Evolutionary conservation across 2,113 vertebrate species (phyloP).

Genomic region (Vanacampus margaritifer): DNA sequence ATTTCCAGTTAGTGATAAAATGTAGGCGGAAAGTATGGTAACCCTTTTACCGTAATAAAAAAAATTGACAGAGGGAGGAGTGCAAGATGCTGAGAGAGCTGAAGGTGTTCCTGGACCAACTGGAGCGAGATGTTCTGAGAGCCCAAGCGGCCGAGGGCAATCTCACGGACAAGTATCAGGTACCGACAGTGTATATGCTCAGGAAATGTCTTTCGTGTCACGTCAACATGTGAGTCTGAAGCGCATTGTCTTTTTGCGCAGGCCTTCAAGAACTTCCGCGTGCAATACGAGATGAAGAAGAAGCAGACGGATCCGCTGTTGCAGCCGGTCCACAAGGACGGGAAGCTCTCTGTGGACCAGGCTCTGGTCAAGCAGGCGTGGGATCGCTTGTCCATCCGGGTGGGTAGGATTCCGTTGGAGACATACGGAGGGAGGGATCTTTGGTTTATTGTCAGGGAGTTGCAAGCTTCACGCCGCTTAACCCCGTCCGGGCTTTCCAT

Average conservation of each 20-base stretch:
- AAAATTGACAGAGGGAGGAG: constrained; percentile 82
- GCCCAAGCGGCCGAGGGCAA: constrained; percentile 83
- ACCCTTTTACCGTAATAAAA: constrained; percentile 8
- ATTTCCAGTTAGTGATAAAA: constrained; percentile 1
- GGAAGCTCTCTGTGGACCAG: constrained; percentile 93
- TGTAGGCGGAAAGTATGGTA: neutral
- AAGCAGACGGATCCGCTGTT: constrained; percentile 84
- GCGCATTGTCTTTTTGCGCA: constrained; percentile 40
- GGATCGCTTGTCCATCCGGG: constrained; percentile 87
- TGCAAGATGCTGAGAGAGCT: constrained; percentile 82
- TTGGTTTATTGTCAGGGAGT: too few relatives aligned
- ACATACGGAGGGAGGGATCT: too few relatives aligned
- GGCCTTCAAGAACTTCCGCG: constrained; percentile 88
- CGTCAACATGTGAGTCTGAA: neutral
- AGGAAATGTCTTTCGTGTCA: neutral
- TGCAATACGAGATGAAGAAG: constrained; percentile 90
- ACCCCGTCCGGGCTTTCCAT: too few relatives aligned
- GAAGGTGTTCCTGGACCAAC: constrained; percentile 92
- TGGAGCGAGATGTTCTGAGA: constrained; percentile 88
- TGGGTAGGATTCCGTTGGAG: constrained; percentile 36
- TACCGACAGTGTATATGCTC: constrained; percentile 25
- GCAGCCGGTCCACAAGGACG: constrained; percentile 83
- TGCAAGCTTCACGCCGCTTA: too few relatives aligned
- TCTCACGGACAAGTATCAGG: constrained; percentile 92
- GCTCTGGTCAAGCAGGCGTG: constrained; percentile 91